Evolutionary conservation across 2,113 vertebrate genomes (phyloP), one percentile per base, ranked within the genome.

Genomic region (Pantherophis guttatus): DNA sequence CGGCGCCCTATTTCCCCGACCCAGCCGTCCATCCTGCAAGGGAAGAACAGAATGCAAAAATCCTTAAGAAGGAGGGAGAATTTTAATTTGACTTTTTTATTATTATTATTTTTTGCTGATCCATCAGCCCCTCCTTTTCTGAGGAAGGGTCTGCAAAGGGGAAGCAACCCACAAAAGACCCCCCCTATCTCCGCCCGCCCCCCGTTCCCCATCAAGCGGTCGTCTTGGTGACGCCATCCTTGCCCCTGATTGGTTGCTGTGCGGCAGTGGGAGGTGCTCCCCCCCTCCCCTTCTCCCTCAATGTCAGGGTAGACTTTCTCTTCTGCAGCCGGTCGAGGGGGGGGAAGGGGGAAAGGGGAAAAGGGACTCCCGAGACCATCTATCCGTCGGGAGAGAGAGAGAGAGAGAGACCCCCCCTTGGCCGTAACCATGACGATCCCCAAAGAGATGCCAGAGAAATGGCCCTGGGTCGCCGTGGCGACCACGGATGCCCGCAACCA

Each of bases 371-470:
- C n/a, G n/a, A 48, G 86, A 24, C 39, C 15, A 44, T 86, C 85
- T 48, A 29, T 87, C 6, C n/a, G n/a, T n/a, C n/a, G 12, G 5
- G 1, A 54, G 53, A 54, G 53, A 54, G 10, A 15, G 54, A 55
- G 54, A 9, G 33, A 29, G 11, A 33, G 5, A 55, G 54, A 55
- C 23, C 52, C 8, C 58, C 58, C 3, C 62, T 12, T 1, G 0
- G 50, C 54, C 3, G 70, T 93, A 58, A 86, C 55, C 75, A 93
- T 93, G 92, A 93, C 92, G 70, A 93, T 93, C 75, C 92, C 92
- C 29, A 93, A 93, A 88, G 92, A 93, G 88, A 93, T 93, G 88
- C 92, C 92, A 0, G 92, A 93, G 75, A 93, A 93, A 52, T 93
- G 92, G 92, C 92, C 92, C 21, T 93, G 92, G 92, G 88, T 93